Base-by-base conservation (phyloP, 2,113 vertebrate genomes). In the Xenopus borealis region DNA sequence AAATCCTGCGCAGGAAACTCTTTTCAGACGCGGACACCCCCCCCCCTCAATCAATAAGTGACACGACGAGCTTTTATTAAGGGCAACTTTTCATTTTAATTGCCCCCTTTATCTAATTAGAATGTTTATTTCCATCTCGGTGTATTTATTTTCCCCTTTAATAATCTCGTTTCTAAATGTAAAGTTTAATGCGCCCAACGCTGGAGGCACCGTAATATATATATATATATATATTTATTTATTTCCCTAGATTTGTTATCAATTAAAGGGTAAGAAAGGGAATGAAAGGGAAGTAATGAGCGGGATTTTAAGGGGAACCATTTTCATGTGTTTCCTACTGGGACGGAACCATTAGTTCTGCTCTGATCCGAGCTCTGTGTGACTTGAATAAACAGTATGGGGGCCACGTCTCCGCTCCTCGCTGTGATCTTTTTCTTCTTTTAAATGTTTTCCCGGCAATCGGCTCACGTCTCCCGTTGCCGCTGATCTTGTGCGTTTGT, bases 401-500 rank as follows among this genome's bases (percentile, higher is more conserved):
- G 40, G 53, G 20, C 18, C 7, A 5, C 58, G 18, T 18, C 10
- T 61, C 7, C 20, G 5, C 62, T 17, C 10, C 50, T 2, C 64
- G 44, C 33, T 23, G 16, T 58, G 20, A 13, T 33, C 20, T 50
- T n/a, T 19, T 44, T 13, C 17, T 20, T 18, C 67, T 66, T 52
- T 40, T 18, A 62, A 8, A 20, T 44, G 44, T 69, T 40, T 59
- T 14, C 14, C 17, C n/a, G 17, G 40, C 65, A 62, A 12, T 47
- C 45, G 17, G 66, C 13, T 45, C 72, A 52, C 72, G 72, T 68
- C 55, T 23, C 40, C 12, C 27, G 4, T 13, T 27, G 9, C 50
- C 46, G 18, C 11, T 80, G 68, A 46, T 80, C 59, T 63, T 55
- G 27, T 78, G 72, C 46, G 72, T 81, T 79, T 82, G 72, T 77